phyloP scores from a whole-genome alignment of 2,113 vertebrate species.

The Psophia crepitans region DNA sequence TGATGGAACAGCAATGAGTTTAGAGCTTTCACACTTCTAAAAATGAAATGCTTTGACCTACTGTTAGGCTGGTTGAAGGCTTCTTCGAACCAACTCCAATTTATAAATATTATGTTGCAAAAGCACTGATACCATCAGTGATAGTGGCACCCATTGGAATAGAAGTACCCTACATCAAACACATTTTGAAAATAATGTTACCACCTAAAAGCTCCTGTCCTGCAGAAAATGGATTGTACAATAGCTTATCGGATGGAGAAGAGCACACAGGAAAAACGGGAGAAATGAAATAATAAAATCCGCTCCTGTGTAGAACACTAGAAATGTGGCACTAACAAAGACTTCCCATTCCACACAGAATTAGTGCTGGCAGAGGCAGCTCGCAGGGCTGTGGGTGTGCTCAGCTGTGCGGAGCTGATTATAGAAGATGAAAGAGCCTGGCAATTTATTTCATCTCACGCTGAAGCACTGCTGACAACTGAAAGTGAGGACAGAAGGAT shows the following conservation, averaged over 20 bases:
- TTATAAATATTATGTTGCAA: neutral
- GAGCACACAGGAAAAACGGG: neutral
- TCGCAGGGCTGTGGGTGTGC: slow-evolving; percentile 54
- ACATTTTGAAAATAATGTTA: neutral
- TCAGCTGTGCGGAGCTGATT: slow-evolving; percentile 81
- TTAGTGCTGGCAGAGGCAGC: slow-evolving; percentile 60
- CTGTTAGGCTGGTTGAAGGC: neutral
- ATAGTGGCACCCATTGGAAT: neutral
- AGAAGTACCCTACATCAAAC: neutral
- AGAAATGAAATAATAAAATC: slow-evolving; percentile 48
- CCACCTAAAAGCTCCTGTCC: neutral
- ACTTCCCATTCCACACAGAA: slow-evolving; percentile 49
- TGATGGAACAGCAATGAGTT: neutral
- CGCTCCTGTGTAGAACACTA: neutral
- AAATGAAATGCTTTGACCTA: neutral
- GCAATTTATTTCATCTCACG: slow-evolving; percentile 79
- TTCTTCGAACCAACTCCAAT: neutral
- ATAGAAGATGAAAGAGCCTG: slow-evolving; percentile 78
- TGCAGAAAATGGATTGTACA: slow-evolving; percentile 9
- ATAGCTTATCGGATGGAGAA: neutral
- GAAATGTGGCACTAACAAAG: slow-evolving; percentile 64
- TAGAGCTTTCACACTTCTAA: neutral
- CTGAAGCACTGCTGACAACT: slow-evolving; percentile 78
- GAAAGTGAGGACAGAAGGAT: slow-evolving; percentile 79
- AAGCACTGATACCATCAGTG: neutral